A percentile compares a stretch with the other conserved stretches of the same genome.
These are phyloP conservation scores for Clupea harengus DNA, from an alignment of 2,113 vertebrate genomes.

Conservation along the genomic window DNA sequence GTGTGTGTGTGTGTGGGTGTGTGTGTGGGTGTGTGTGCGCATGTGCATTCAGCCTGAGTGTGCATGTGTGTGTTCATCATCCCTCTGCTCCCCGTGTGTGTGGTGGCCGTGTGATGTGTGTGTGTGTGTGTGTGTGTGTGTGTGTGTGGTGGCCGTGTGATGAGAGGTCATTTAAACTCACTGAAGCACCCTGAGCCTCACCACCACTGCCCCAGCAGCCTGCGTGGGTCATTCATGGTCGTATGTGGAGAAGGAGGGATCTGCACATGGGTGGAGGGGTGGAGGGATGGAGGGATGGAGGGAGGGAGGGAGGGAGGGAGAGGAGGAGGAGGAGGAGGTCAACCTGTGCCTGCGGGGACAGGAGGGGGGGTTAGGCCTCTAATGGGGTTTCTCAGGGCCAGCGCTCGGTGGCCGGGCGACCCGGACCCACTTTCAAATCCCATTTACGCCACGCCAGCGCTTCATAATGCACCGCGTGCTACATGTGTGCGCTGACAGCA, in stretches of 20 bases:
- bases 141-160: no score
- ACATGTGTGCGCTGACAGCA: slow-evolving; percentile 66
- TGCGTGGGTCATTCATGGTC: slow-evolving; percentile 46
- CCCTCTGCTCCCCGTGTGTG: neutral
- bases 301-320: no score
- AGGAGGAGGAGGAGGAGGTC: slow-evolving; percentile 65
- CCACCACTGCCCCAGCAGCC: slow-evolving; percentile 32
- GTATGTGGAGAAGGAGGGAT: slow-evolving; percentile 36
- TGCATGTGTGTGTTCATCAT: no score
- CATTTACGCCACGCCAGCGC: slow-evolving; percentile 64
- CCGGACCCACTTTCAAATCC: slow-evolving; percentile 63
- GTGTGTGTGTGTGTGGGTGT: slow-evolving; percentile 40
- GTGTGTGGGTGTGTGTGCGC: slow-evolving; percentile 29
- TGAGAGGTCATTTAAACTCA: slow-evolving; percentile 19
- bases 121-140: no score
- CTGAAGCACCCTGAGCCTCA: neutral
- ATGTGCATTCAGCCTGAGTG: no score
- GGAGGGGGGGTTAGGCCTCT: slow-evolving; percentile 70
- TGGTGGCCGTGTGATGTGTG: no score
- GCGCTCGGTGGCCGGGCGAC: slow-evolving; percentile 30
- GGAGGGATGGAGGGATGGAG: slow-evolving; percentile 46
- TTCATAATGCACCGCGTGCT: slow-evolving; percentile 62
- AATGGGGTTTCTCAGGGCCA: slow-evolving; percentile 65
- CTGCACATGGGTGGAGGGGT: slow-evolving; percentile 22
- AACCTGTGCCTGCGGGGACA: slow-evolving; percentile 70